A percentile compares a stretch with the other conserved stretches of the same genome.
These are phyloP conservation scores for Octodon degus DNA, from an alignment of 2,113 vertebrate genomes.

Conservation along the genomic window DNA sequence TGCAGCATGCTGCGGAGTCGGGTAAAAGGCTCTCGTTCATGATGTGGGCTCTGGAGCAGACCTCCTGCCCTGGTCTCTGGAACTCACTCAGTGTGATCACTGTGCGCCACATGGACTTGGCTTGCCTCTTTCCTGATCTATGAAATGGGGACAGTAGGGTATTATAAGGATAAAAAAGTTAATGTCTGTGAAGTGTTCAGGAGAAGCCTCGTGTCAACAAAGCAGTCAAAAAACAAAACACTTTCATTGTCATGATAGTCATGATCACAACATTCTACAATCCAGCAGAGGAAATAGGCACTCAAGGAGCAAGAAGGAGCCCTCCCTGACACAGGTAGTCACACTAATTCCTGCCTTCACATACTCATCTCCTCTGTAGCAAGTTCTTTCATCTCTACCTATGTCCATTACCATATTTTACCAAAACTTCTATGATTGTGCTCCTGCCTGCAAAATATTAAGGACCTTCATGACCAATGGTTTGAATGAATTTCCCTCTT, in stretches of 20 bases:
- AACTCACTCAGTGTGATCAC: rapidly evolving
- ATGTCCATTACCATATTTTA: background rate
- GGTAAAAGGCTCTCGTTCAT: background rate
- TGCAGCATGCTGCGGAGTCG: too few species aligned
- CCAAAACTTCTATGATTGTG: background rate
- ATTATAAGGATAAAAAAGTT: background rate
- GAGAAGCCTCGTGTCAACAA: background rate
- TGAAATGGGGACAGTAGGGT: background rate
- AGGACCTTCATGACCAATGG: background rate
- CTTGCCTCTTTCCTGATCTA: background rate
- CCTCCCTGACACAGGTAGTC: background rate
- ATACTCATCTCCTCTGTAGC: background rate
- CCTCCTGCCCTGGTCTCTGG: background rate
- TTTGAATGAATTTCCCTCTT: background rate
- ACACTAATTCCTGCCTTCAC: background rate
- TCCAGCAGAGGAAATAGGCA: background rate
- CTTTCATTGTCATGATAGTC: too few species aligned
- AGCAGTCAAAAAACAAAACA: background rate
- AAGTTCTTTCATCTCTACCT: background rate
- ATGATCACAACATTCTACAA: rapidly evolving
- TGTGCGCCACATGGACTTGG: background rate
- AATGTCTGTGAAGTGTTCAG: background rate
- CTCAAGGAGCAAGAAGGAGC: background rate
- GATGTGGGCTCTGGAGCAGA: background rate
- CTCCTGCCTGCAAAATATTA: background rate